Conservation (phyloP, 2,888 invertebrate genomes). For the Hyposoter didymator region DNA sequence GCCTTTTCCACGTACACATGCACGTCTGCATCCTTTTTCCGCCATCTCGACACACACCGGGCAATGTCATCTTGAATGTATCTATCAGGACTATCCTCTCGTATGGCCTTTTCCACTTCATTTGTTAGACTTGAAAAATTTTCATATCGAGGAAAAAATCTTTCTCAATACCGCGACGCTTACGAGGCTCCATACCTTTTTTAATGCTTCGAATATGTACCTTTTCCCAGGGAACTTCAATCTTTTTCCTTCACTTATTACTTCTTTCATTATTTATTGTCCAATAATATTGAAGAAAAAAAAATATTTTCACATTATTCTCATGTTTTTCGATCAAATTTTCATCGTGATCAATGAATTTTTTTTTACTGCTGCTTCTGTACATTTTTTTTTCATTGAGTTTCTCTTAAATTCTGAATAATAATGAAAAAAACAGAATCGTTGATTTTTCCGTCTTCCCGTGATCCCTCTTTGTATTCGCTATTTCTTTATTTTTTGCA, state of each 20-base stretch:
- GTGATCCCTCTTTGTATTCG: background rate
- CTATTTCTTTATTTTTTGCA: background rate
- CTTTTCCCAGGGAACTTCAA: background rate
- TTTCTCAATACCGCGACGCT: background rate
- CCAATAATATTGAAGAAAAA: background rate
- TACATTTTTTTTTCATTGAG: background rate
- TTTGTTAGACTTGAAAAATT: background rate
- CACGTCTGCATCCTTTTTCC: conserved; percentile 24
- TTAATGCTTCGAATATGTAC: no score
- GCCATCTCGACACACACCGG: background rate
- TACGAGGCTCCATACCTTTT: background rate
- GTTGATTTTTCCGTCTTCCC: background rate
- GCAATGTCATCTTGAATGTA: conserved; percentile 7
- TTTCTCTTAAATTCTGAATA: background rate
- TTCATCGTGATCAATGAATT: background rate
- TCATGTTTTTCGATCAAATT: background rate
- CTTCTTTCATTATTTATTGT: background rate
- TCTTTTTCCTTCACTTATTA: background rate
- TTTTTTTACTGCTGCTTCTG: background rate
- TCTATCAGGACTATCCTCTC: background rate
- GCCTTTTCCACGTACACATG: conserved; percentile 23
- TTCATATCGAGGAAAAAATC: background rate
- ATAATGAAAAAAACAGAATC: background rate
- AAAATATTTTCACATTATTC: background rate
- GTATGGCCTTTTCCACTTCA: background rate